Percentiles rank a stretch among this genome's conserved stretches.
These are phyloP conservation scores for Ursus arctos DNA, from an alignment of 2,113 vertebrate species.

Conservation along the genomic window DNA sequence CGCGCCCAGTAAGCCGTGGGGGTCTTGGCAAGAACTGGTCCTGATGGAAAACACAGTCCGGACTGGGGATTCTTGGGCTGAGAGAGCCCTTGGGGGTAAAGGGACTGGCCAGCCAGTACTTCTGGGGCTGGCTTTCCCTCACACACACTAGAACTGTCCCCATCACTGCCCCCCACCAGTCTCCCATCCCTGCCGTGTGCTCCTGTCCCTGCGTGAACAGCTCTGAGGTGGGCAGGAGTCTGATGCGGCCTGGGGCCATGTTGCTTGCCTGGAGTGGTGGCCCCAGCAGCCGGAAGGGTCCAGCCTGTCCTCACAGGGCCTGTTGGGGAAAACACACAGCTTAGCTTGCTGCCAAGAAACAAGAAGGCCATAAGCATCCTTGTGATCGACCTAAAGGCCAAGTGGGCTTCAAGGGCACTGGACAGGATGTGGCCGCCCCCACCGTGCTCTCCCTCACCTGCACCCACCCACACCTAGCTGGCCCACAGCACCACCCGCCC, in stretches of 20 bases:
- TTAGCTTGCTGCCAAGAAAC: background rate
- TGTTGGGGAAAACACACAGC: background rate
- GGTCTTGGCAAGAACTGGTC: background rate
- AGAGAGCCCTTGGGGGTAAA: background rate
- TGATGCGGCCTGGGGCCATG: background rate
- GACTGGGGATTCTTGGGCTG: background rate
- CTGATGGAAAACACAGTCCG: background rate
- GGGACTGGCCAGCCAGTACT: background rate
- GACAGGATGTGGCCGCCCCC: background rate
- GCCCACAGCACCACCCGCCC: background rate
- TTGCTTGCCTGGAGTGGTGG: background rate
- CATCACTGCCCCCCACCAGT: fast-evolving
- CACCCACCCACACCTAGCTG: fast-evolving
- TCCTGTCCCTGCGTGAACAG: background rate
- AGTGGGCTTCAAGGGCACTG: background rate
- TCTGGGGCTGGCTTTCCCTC: background rate
- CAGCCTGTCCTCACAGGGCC: background rate
- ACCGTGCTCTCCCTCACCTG: background rate
- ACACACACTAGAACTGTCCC: background rate
- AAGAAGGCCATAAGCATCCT: background rate
- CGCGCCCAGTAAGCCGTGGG: constrained; percentile 83
- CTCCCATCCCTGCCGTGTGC: fast-evolving
- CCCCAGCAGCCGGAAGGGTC: background rate
- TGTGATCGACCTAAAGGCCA: background rate
- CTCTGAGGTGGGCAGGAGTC: no score